Evolutionary conservation across 2,888 invertebrate species (phyloP).

Genomic region (Xanthia togata): DNA sequence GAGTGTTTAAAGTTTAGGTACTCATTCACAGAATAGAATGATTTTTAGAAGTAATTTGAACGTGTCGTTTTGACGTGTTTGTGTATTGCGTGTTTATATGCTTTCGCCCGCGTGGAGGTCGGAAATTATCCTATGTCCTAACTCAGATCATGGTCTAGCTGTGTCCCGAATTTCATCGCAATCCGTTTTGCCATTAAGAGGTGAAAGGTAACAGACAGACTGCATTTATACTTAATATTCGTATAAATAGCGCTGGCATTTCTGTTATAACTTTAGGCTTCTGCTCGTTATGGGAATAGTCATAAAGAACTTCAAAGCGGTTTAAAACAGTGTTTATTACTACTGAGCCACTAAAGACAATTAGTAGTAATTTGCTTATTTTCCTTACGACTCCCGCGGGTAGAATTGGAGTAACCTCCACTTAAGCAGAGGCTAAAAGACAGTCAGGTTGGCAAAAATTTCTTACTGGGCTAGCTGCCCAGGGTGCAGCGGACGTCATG

Average conservation of each 20-base stretch:
- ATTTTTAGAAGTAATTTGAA: no score
- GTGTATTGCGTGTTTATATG: neutral
- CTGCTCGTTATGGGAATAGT: conserved; percentile 17
- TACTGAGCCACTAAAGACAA: conserved; percentile 37
- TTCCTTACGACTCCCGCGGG: conserved; percentile 41
- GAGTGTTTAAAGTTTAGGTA: no score
- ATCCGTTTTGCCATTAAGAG: neutral
- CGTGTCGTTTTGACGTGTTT: neutral
- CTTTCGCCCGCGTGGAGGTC: neutral
- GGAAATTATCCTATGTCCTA: neutral
- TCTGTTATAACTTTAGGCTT: neutral
- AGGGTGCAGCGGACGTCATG: neutral
- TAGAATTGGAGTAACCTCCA: conserved; percentile 12
- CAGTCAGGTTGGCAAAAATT: neutral
- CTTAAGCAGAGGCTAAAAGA: conserved; percentile 2
- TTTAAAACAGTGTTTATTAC: conserved; percentile 61
- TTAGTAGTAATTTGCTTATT: conserved; percentile 55
- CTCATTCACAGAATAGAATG: no score
- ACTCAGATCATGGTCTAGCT: neutral
- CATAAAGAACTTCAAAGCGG: conserved; percentile 49
- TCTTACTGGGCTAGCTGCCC: neutral
- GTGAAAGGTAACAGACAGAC: neutral
- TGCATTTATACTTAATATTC: no score
- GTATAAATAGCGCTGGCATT: neutral
- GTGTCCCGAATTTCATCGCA: neutral